Evolutionary conservation across 2,888 invertebrate species (phyloP), one percentile per base, ranked within the genome.

Genomic region (Lepidochrysops patricia): DNA sequence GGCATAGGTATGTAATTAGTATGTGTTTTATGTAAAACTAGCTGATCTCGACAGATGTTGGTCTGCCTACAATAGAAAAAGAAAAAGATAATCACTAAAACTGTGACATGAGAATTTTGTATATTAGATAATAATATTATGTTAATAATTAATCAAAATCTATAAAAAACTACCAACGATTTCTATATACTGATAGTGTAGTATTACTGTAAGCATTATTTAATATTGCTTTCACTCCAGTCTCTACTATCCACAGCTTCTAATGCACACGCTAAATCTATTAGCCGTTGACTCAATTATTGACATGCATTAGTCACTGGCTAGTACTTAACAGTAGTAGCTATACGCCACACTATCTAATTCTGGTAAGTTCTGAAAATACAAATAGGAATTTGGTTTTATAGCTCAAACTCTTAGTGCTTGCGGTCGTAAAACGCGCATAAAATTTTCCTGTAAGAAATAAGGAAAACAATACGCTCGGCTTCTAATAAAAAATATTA

Each of bases 401-500:
- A 26, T 13, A 4, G 2, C 50, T n/a, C n/a, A 50, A 49, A 50
- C 25, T 50, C 26, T 26, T 50, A 50, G 25, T 26, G 50, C 26
- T 26, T 43, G 19, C 15, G 50, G 13, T 50, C 50, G 50, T 50
- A 50, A 50, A 50, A 50, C n/a, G 13, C 2, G 6, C 26, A 50
- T 50, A 50, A 50, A 50, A 50, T 50, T 50, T n/a, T n/a, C 26
- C 26, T 13, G 50, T 13, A 50, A 50, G 43, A 43, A 43, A 43
- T 43, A 43, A 23, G 43, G 43, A 43, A 50, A 50, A 50, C 50
- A 50, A 26, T 50, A 26, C 13, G 50, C 25, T 50, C 4, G 50
- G 50, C n/a, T 26, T 26, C n/a, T 50, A 50, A 50, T 43, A 50
- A 50, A 50, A 26, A 26, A 50, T 50, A 50, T 50, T 50, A 50